Evolutionary conservation across 2,797 vertebrate species (phyloP).

Genomic region (Chromis chromis): DNA sequence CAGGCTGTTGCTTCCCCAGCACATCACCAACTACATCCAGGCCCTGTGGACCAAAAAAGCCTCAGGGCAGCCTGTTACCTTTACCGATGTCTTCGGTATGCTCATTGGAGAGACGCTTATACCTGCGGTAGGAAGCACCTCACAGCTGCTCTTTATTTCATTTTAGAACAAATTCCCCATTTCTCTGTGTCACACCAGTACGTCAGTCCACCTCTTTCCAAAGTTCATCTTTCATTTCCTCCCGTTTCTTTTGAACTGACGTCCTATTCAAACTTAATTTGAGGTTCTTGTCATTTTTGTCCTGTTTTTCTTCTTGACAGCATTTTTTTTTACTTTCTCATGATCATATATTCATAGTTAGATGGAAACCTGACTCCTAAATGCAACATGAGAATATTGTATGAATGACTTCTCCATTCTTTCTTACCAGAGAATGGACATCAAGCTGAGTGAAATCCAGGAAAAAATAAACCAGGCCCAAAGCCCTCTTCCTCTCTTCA

Average conservation of each 20-base stretch:
- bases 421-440: constrained; percentile 91
- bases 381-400: not conserved
- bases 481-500: constrained; percentile 94
- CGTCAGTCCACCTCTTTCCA: not conserved
- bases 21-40: constrained; percentile 94
- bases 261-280: not conserved
- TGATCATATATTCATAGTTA: not conserved
- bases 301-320: not conserved
- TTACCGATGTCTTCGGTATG: constrained; percentile 98
- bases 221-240: constrained; percentile 9
- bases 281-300: not conserved
- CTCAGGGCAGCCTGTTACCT: constrained; percentile 95
- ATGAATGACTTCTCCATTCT: not conserved
- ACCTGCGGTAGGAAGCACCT: constrained; percentile 86
- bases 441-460: constrained; percentile 90
- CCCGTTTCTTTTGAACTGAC: not conserved
- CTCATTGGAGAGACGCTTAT: constrained; percentile 97
- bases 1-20: constrained; percentile 92
- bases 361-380: not conserved
- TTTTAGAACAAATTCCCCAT: not conserved
- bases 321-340: not conserved
- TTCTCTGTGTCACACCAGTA: not conserved
- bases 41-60: constrained; percentile 96
- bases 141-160: constrained; percentile 1
- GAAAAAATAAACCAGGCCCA: constrained; percentile 89